Evolutionary conservation across 2,888 invertebrate species (phyloP), one percentile per base, ranked within the genome.

Genomic region (Isotomurus palustris): DNA sequence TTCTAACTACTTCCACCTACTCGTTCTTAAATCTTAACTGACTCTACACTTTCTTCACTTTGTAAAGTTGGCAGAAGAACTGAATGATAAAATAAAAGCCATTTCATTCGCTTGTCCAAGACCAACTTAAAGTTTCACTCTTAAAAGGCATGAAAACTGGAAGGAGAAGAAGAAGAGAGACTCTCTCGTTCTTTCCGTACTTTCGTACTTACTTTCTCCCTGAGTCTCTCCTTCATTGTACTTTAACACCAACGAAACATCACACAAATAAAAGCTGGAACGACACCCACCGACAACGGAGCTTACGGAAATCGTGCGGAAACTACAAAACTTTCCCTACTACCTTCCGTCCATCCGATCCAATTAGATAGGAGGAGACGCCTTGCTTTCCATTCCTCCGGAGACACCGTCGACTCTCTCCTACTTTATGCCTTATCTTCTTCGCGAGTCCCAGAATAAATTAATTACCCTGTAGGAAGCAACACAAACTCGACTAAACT

Each of bases 341-440:
- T 68, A 68, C 68, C 66, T 68, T 68, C 68, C 68, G 68, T 60
- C 65, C 60, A 64, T 66, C 62, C 64, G 68, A 68, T 68, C 68
- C 64, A 68, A 68, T 68, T 68, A 68, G 64, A 64, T 64, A 62
- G 67, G 55, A 50, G 60, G 62, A 62, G 64, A 58, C 67, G 67
- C 64, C 67, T 60, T 57, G 38, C 45, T 55, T 48, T 67, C 49
- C 57, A 56, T 40, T 55, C 38, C 41, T 19, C 32, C 24, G 21
- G 43, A 43, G 43, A 43, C 21, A 43, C 43, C 3, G 14, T 14
- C 8, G 8, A 32, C 32, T 32, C 8, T 32, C 14, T 40, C 57
- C 43, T 56, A 56, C 49, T 56, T 50, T 32, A 53, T 29, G 44
- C 35, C 56, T 63, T 61, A 63, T 62, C 61, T 61, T 41, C 53